Percentiles rank a stretch among this genome's conserved stretches.
Evolutionary conservation across 2,797 vertebrate genomes (phyloP).

Genomic region (Liasis olivaceus): DNA sequence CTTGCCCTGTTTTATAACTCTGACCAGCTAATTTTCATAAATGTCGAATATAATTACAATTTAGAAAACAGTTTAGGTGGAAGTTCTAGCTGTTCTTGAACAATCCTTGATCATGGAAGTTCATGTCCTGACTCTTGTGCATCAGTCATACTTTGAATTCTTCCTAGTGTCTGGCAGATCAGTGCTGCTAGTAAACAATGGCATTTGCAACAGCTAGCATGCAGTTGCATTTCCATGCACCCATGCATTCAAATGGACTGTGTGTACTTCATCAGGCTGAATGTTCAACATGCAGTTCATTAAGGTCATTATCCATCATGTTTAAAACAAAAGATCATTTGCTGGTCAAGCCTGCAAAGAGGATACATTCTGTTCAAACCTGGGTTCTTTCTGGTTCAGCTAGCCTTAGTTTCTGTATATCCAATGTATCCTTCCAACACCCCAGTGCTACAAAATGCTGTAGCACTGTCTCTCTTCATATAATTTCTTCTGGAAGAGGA

Average conservation of each 20-base stretch:
- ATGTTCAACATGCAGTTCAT: background rate
- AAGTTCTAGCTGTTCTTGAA: background rate
- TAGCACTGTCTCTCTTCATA: background rate
- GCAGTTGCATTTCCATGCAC: background rate
- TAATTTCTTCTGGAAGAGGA: background rate
- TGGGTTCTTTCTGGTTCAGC: background rate
- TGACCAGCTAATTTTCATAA: background rate
- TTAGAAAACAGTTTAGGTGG: background rate
- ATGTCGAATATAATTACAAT: background rate
- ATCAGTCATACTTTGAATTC: background rate
- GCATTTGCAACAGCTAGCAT: background rate
- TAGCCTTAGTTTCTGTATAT: background rate
- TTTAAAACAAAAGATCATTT: background rate
- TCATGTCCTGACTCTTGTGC: background rate
- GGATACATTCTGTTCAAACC: background rate
- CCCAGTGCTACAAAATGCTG: background rate
- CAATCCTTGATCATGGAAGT: background rate
- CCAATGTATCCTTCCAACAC: background rate
- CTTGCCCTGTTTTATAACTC: no score
- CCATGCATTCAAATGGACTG: background rate
- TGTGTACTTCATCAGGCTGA: background rate
- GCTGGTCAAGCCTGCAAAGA: background rate
- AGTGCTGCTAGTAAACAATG: background rate
- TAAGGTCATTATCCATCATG: background rate
- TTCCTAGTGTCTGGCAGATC: background rate